phyloP scores from a whole-genome alignment of 2,797 vertebrate species.

The Sebastes wilsoni region DNA sequence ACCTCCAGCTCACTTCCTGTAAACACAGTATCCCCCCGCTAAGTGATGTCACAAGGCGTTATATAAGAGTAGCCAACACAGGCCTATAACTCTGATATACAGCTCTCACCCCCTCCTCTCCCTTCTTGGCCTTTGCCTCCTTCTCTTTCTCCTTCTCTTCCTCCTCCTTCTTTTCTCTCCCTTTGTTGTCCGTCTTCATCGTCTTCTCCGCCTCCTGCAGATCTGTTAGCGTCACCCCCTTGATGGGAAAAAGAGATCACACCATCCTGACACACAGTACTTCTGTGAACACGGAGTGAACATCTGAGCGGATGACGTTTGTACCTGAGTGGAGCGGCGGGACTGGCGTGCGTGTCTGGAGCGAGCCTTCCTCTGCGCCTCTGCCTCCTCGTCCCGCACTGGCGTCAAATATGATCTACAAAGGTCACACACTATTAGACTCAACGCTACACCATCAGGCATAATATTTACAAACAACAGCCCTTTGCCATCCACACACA shows the following conservation, averaged over 20 bases:
- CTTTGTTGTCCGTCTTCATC: slow-evolving; percentile 83
- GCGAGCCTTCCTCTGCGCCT: slow-evolving; percentile 88
- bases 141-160: slow-evolving; percentile 65
- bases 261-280: not conserved
- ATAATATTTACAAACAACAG: not conserved
- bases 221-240: slow-evolving; percentile 90
- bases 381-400: slow-evolving; percentile 88
- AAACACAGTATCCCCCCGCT: slow-evolving; percentile 32
- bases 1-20: slow-evolving; percentile 89
- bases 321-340: slow-evolving; percentile 88
- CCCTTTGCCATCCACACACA: not conserved
- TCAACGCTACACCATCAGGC: not conserved
- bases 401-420: slow-evolving; percentile 88
- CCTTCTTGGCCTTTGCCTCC: slow-evolving; percentile 76
- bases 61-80: slow-evolving; percentile 7
- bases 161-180: slow-evolving; percentile 77
- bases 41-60: slow-evolving; percentile 35
- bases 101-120: slow-evolving; percentile 83
- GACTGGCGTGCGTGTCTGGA: slow-evolving; percentile 88
- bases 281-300: not conserved
- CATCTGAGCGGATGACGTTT: no score
- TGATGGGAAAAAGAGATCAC: slow-evolving; percentile 23
- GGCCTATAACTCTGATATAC: slow-evolving; percentile 10
- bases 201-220: slow-evolving; percentile 89
- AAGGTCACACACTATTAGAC: not conserved